phyloP scores from a whole-genome alignment of 2,113 vertebrate genomes.

The Paradoxurus hermaphroditus region DNA sequence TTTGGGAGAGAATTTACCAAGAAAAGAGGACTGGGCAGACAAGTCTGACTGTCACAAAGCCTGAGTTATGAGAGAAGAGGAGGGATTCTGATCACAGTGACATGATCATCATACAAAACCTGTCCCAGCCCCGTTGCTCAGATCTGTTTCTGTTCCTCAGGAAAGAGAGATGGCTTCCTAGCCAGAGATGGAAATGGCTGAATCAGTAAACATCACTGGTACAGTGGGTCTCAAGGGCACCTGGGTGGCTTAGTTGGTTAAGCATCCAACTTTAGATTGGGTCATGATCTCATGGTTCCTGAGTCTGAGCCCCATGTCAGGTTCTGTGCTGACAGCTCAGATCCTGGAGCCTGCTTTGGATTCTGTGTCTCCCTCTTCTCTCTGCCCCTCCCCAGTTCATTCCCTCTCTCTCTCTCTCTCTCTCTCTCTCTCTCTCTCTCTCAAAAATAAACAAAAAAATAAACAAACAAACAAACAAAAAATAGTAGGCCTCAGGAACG shows the following conservation, averaged over 20 bases:
- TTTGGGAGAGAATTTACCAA: not conserved
- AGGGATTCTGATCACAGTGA: not conserved
- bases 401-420: too few relatives aligned
- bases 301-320: too few relatives aligned
- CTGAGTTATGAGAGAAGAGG: not conserved
- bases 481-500: fast-evolving
- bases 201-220: not conserved
- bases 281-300: too few relatives aligned
- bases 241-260: too few relatives aligned
- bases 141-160: not conserved
- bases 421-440: too few relatives aligned
- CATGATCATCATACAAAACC: not conserved
- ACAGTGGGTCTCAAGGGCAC: not conserved
- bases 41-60: not conserved
- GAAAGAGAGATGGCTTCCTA: not conserved
- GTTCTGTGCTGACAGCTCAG: too few relatives aligned
- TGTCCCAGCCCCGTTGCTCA: not conserved
- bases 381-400: too few relatives aligned
- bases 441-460: too few relatives aligned
- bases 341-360: too few relatives aligned
- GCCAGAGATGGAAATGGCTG: not conserved
- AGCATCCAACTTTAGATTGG: too few relatives aligned
- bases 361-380: too few relatives aligned
- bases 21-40: not conserved
- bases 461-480: too few relatives aligned